Percentiles rank a stretch among this genome's conserved stretches.
Conservation (phyloP, 2,113 vertebrate species). For the Cinclus cinclus region DNA sequence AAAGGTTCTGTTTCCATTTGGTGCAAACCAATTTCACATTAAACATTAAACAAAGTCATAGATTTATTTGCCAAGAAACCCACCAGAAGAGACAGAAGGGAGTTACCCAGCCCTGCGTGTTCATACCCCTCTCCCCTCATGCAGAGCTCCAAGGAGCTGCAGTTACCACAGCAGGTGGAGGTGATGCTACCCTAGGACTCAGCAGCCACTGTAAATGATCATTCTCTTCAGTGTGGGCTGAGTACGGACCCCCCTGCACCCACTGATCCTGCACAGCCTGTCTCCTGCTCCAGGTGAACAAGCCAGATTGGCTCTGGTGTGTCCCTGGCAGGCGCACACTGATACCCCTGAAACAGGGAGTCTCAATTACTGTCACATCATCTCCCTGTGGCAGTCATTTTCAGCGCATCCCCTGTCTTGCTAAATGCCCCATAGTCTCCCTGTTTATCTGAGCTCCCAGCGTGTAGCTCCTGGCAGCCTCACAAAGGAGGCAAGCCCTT, state of each 20-base stretch:
- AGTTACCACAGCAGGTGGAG: neutral
- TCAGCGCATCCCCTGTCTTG: neutral
- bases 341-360: neutral
- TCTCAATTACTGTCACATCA: neutral
- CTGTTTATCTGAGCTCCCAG: neutral
- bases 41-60: neutral
- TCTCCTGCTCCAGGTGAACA: neutral
- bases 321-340: neutral
- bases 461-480: neutral
- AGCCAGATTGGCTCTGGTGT: neutral
- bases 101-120: neutral
- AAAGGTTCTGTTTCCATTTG: neutral
- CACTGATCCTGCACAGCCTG: neutral
- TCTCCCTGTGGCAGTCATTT: neutral
- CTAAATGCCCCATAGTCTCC: neutral
- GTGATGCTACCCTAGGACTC: neutral
- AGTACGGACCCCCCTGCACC: neutral
- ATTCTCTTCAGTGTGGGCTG: neutral
- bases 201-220: neutral
- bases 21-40: neutral
- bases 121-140: neutral
- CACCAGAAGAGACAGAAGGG: neutral
- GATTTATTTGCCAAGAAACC: neutral
- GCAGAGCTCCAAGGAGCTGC: neutral
- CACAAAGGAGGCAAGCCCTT: neutral